A percentile compares a stretch with the other conserved stretches of the same genome.
These are phyloP conservation scores for Channa argus DNA, from an alignment of 2,113 vertebrate genomes.

Conservation along the genomic window DNA sequence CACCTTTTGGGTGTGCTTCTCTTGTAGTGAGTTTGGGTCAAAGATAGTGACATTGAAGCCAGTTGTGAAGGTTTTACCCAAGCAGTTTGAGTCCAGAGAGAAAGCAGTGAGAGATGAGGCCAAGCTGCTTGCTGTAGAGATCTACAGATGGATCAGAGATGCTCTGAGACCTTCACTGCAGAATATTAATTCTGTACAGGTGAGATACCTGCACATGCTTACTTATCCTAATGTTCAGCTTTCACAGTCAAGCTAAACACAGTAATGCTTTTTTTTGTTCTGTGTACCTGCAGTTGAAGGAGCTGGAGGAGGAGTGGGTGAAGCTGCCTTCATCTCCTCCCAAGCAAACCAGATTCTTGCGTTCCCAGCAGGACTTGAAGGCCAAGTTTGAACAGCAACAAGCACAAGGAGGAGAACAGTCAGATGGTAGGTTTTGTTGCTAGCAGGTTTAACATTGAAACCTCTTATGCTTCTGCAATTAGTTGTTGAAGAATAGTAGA, in stretches of 20 bases:
- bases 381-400: conserved; percentile 96
- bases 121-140: conserved; percentile 93
- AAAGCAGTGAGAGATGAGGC: conserved; percentile 97
- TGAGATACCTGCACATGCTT: conserved; percentile 56
- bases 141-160: conserved; percentile 97
- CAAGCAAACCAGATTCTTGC: conserved; percentile 92
- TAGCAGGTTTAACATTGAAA: neutral
- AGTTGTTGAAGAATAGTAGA: neutral
- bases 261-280: neutral
- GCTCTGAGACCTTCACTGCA: conserved; percentile 92
- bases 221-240: neutral
- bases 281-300: conserved; percentile 88
- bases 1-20: neutral
- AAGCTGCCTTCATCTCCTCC: conserved; percentile 89
- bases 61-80: conserved; percentile 95
- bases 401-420: conserved; percentile 88
- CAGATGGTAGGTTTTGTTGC: conserved; percentile 82
- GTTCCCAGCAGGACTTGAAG: conserved; percentile 97
- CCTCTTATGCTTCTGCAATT: neutral
- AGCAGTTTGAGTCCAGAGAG: conserved; percentile 98
- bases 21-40: conserved; percentile 94
- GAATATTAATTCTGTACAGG: conserved; percentile 96
- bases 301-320: conserved; percentile 97
- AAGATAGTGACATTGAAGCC: conserved; percentile 98
- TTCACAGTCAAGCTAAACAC: neutral